These are phyloP conservation scores for Hirudo medicinalis DNA, from an alignment of 1,140 invertebrate species.

Conservation along the genomic window DNA sequence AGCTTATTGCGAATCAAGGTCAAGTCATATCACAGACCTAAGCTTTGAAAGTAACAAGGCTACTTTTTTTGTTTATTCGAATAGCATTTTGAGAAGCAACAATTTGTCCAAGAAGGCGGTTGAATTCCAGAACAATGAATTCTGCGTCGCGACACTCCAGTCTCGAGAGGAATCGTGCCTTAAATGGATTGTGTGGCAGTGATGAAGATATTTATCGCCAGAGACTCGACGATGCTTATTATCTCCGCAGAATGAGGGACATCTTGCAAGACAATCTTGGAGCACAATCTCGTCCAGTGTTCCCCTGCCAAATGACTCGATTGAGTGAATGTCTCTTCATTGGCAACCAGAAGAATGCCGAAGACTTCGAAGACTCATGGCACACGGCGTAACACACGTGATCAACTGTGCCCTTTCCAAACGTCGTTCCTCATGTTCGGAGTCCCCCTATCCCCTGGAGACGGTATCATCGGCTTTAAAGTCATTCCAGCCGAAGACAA, in stretches of 20 bases:
- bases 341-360: conserved; percentile 23
- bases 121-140: too few species aligned
- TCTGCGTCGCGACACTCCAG: too few species aligned
- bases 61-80: too few species aligned
- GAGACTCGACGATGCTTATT: conserved; percentile 18
- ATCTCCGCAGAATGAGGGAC: conserved; percentile 21
- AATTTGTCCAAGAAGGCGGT: too few species aligned
- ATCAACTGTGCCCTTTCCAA: conserved; percentile 21
- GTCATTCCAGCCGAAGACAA: conserved; percentile 22
- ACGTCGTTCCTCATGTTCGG: conserved; percentile 13
- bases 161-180: too few species aligned
- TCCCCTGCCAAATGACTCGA: conserved; percentile 12
- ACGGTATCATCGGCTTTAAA: conserved; percentile 17
- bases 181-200: conserved; percentile 1
- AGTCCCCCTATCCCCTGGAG: conserved; percentile 16
- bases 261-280: conserved; percentile 20
- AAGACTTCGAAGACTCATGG: conserved; percentile 17
- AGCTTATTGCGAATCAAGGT: too few species aligned
- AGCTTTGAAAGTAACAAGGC: too few species aligned
- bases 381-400: conserved; percentile 20
- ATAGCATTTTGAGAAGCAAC: too few species aligned
- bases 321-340: conserved; percentile 19
- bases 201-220: neutral
- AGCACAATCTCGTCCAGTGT: conserved; percentile 6
- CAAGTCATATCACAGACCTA: too few species aligned